Conservation (phyloP, 2,113 vertebrate species). For the Prinia subflava region DNA sequence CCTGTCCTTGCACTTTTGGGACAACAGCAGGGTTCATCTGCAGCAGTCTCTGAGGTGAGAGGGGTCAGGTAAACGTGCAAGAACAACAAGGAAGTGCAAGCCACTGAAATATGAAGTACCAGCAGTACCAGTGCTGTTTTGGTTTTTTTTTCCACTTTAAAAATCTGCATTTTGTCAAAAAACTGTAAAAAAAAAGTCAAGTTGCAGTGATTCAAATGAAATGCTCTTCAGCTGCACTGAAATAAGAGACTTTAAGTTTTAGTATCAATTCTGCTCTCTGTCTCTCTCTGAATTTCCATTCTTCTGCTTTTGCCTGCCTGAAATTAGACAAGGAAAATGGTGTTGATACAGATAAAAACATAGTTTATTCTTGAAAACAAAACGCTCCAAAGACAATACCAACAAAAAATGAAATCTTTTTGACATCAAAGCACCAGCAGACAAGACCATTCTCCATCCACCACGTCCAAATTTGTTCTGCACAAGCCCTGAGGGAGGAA, state of each 20-base stretch:
- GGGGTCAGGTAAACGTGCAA: neutral
- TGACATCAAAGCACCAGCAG: neutral
- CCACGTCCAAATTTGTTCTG: no score
- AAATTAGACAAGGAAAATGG: neutral
- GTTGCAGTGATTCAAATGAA: neutral
- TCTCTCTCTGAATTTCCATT: neutral
- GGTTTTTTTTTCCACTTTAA: neutral
- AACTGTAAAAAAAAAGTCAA: neutral
- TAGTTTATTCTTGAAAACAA: conserved; percentile 3
- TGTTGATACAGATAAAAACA: neutral
- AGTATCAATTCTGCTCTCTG: neutral
- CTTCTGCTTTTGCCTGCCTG: neutral
- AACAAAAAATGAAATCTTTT: neutral
- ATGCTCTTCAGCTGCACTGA: neutral
- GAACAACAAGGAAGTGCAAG: neutral
- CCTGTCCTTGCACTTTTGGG: neutral
- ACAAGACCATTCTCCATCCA: no score
- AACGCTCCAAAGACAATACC: neutral
- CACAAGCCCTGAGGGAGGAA: no score
- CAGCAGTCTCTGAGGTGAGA: neutral
- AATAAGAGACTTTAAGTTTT: neutral
- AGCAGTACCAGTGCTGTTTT: neutral
- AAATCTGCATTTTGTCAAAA: neutral
- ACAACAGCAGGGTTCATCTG: neutral
- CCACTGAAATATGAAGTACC: neutral